Evolutionary conservation across 2,888 invertebrate species (phyloP).

Genomic region (Cheilosia grossa): DNA sequence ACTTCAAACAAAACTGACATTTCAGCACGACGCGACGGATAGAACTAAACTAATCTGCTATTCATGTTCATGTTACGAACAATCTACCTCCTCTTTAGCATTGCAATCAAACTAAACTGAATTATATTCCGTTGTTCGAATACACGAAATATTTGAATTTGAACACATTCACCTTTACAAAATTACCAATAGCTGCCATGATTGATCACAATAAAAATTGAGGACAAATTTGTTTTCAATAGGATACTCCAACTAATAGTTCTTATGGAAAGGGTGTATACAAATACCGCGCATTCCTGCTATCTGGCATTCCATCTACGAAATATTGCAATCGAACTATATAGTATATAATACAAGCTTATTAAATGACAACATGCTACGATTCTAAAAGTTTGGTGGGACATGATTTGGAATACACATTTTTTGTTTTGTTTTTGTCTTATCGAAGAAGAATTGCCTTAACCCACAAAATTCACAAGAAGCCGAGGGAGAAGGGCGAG

Average conservation of each 20-base stretch:
- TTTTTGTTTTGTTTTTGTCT: neutral
- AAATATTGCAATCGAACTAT: conserved; percentile 4
- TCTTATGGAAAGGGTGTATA: neutral
- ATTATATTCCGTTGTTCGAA: neutral
- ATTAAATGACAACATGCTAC: conserved; percentile 65
- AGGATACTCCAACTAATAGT: conserved; percentile 11
- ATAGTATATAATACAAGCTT: neutral
- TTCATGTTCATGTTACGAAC: neutral
- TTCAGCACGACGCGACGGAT: conserved; percentile 8
- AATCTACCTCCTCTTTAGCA: neutral
- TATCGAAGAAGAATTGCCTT: neutral
- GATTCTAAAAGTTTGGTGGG: conserved; percentile 1
- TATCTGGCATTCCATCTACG: conserved; percentile 14
- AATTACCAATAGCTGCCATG: conserved; percentile 32
- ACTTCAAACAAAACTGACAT: conserved; percentile 50
- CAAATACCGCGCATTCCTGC: neutral
- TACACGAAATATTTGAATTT: neutral
- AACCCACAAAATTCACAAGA: neutral
- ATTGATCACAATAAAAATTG: conserved; percentile 54
- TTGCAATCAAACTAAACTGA: conserved; percentile 19
- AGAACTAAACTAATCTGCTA: conserved; percentile 11
- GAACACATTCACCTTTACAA: conserved; percentile 7
- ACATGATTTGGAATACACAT: neutral
- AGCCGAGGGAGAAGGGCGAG: too few relatives aligned
- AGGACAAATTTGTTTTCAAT: conserved; percentile 49